A percentile compares a stretch with the other conserved stretches of the same genome.
These are phyloP conservation scores for Epinotia ramella DNA, from an alignment of 2,888 invertebrate species.

Conservation along the genomic window DNA sequence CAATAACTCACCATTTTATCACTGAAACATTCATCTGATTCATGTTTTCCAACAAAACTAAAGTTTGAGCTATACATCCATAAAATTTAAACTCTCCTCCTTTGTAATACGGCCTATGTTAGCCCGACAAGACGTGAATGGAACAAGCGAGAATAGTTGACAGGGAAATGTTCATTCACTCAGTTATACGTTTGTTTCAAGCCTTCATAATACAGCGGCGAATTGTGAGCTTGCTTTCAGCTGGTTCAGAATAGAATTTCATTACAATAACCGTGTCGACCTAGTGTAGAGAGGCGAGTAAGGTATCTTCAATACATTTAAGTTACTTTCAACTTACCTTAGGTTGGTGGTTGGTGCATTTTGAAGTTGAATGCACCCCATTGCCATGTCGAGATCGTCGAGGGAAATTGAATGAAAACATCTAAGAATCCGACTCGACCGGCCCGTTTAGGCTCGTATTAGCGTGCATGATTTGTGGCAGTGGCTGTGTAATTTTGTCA, in stretches of 20 bases:
- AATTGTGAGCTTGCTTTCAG: constrained; percentile 32
- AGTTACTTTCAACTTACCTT: not conserved
- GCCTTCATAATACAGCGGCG: constrained; percentile 17
- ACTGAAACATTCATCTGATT: constrained; percentile 6
- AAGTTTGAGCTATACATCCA: not conserved
- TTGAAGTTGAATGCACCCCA: no score
- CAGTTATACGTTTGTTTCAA: constrained; percentile 37
- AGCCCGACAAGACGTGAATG: constrained; percentile 21
- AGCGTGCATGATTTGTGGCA: no score
- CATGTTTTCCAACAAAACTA: not conserved
- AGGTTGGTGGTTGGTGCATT: no score
- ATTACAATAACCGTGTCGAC: constrained; percentile 30
- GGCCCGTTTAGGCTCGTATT: no score
- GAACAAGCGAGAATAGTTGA: constrained; percentile 24
- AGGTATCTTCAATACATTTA: not conserved
- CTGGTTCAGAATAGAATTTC: constrained; percentile 39
- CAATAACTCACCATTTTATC: not conserved
- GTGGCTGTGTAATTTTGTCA: no score
- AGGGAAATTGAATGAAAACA: not conserved
- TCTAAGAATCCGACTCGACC: not conserved
- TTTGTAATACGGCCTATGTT: constrained; percentile 26
- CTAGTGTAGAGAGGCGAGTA: not conserved
- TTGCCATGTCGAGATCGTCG: no score
- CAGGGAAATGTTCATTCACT: constrained; percentile 38
- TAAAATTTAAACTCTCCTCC: not conserved